Conservation (phyloP, 2,113 vertebrate species). For the Camelus dromedarius region DNA sequence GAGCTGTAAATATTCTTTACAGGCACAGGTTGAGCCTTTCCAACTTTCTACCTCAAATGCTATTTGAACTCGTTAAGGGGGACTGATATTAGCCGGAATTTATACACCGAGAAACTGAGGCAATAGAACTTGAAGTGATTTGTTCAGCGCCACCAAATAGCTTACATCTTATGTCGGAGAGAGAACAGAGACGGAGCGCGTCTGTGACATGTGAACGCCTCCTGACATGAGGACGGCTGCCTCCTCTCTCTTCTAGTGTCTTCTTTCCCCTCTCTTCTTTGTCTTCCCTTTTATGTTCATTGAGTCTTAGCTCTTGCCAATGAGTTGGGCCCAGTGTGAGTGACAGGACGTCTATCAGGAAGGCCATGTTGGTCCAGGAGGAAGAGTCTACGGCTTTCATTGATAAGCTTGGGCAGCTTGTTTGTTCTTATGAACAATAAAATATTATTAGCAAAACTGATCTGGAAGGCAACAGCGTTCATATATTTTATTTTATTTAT, state of each 20-base stretch:
- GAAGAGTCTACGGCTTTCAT: background rate
- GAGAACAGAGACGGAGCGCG: background rate
- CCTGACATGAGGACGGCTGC: background rate
- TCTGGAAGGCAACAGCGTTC: background rate
- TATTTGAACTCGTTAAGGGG: background rate
- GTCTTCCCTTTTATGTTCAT: background rate
- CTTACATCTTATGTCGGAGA: background rate
- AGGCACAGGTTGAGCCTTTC: background rate
- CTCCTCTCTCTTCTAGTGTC: background rate
- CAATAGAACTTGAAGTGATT: background rate
- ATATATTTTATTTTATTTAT: no score
- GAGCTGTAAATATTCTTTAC: conserved; percentile 57
- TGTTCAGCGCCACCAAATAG: background rate
- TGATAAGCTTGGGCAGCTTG: background rate
- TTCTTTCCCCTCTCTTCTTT: background rate
- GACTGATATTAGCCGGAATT: background rate
- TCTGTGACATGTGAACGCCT: background rate
- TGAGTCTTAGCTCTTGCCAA: background rate
- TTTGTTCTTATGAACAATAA: background rate
- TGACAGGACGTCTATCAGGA: background rate
- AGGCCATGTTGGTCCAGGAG: background rate
- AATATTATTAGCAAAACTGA: background rate
- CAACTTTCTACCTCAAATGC: background rate
- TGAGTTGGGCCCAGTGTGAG: background rate
- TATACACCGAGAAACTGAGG: background rate